phyloP scores from a whole-genome alignment of 2,888 invertebrate genomes.

The Dolomedes plantarius region DNA sequence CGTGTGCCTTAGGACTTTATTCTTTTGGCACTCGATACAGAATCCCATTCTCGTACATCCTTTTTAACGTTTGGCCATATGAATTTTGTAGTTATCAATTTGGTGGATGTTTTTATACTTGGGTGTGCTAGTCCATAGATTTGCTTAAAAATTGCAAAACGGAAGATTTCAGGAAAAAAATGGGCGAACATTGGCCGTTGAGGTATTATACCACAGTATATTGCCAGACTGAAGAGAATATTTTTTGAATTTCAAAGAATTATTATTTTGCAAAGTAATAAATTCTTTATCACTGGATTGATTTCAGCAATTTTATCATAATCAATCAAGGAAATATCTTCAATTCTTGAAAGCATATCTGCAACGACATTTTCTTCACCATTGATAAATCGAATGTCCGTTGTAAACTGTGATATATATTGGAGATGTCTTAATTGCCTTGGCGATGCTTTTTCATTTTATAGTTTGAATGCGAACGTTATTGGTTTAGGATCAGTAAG shows the following conservation, averaged over 20 bases:
- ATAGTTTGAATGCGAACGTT: not conserved
- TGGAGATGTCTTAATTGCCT: constrained; percentile 76
- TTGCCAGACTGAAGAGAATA: too few species aligned
- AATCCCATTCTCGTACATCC: not conserved
- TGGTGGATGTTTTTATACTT: not conserved
- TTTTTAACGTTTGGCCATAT: not conserved
- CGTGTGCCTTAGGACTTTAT: constrained; percentile 7
- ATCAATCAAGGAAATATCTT: too few species aligned
- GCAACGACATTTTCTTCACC: not conserved
- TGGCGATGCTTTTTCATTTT: constrained; percentile 73
- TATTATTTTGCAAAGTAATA: too few species aligned
- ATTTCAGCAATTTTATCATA: too few species aligned
- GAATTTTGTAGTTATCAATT: not conserved
- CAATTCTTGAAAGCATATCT: too few species aligned
- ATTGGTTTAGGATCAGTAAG: not conserved
- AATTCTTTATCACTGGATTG: too few species aligned
- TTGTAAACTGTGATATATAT: not conserved
- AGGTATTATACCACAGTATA: too few species aligned
- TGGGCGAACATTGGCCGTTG: too few species aligned
- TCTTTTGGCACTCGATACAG: not conserved
- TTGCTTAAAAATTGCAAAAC: too few species aligned
- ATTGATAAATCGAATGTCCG: not conserved
- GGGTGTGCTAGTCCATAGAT: not conserved
- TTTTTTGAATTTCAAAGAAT: too few species aligned
- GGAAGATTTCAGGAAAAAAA: too few species aligned